Percentiles rank a stretch among this genome's conserved stretches.
These are phyloP conservation scores for Eospalax fontanierii DNA, from an alignment of 2,797 vertebrate species.

Conservation along the genomic window DNA sequence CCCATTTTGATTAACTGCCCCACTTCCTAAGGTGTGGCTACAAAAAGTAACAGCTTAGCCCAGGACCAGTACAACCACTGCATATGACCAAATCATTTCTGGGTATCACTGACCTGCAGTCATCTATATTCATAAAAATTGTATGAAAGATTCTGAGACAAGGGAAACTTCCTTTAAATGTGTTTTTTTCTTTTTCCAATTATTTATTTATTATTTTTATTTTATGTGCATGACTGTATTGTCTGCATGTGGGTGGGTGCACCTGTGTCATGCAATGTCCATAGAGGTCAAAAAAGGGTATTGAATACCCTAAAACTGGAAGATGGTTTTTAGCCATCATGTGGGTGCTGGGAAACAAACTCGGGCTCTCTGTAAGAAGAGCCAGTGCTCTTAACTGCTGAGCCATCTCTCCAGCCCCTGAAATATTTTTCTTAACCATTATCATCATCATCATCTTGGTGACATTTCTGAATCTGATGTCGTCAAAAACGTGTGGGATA, in stretches of 20 bases:
- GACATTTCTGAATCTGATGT: conserved; percentile 61
- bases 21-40: background rate
- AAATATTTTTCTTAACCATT: background rate
- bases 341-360: too few species aligned
- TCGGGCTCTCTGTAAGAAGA: too few species aligned
- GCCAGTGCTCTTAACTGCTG: too few species aligned
- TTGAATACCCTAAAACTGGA: too few species aligned
- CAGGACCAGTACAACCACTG: background rate
- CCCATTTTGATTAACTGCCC: conserved; percentile 30
- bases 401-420: too few species aligned
- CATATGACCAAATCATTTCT: background rate
- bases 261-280: too few species aligned
- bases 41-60: background rate
- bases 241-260: too few species aligned
- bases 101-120: background rate
- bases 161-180: conserved; percentile 43
- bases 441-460: background rate
- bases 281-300: too few species aligned
- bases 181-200: background rate
- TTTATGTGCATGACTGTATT: too few species aligned
- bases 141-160: conserved; percentile 37
- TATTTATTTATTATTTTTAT: too few species aligned
- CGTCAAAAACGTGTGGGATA: conserved; percentile 53
- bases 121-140: background rate
- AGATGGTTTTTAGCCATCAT: too few species aligned